phyloP scores from a whole-genome alignment of 64 coral and sea anemone genomes.

The Actinia equina region DNA sequence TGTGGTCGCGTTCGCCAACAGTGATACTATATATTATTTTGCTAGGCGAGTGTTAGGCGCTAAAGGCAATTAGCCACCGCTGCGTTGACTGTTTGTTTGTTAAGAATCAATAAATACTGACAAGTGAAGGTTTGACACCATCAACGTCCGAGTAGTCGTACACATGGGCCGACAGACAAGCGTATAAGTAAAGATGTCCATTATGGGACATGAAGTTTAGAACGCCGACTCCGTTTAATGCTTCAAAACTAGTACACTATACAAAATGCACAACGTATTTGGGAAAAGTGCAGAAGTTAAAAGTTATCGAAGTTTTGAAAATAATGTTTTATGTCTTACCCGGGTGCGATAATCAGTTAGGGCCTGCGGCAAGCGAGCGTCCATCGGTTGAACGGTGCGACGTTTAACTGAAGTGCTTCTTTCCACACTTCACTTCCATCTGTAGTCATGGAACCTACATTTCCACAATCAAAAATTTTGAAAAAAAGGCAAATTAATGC shows the following conservation, averaged over 20 bases:
- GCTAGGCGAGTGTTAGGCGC: not conserved
- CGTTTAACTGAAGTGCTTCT: not conserved
- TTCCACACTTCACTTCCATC: not conserved
- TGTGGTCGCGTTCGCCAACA: not conserved
- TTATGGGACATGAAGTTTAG: not conserved
- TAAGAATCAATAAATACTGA: not conserved
- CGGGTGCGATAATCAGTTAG: not conserved
- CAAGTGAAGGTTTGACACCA: not conserved
- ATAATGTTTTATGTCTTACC: not conserved
- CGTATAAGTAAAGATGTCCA: not conserved
- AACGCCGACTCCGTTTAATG: not conserved
- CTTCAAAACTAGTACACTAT: not conserved
- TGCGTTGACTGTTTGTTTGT: conserved; percentile 20
- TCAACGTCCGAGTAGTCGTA: not conserved
- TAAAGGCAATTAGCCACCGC: conserved; percentile 7
- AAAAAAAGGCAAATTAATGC: not conserved
- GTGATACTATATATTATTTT: not conserved
- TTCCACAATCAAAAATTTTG: not conserved
- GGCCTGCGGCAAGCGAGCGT: conserved; percentile 9
- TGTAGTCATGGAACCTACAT: not conserved
- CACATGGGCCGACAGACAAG: not conserved
- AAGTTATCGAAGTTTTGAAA: not conserved
- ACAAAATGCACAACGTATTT: not conserved
- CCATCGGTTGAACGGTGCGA: not conserved
- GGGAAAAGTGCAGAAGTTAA: not conserved